Evolutionary conservation across 2,113 vertebrate genomes (phyloP).

Genomic region (Sylvia atricapilla): DNA sequence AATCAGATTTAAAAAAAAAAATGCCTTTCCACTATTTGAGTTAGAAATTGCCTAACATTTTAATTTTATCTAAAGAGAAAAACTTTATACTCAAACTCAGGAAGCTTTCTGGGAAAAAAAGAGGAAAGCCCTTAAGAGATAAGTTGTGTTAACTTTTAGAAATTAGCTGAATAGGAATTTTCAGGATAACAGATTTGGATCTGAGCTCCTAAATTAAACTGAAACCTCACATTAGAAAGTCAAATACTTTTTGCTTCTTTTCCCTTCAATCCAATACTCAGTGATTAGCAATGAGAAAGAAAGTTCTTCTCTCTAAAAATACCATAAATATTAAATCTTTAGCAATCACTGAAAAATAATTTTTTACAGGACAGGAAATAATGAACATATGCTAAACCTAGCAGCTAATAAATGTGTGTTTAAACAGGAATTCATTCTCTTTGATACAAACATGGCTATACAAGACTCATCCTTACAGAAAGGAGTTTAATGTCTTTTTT

Average conservation of each 20-base stretch:
- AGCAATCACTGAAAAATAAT: background rate
- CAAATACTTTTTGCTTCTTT: background rate
- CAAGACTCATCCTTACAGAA: background rate
- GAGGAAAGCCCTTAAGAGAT: background rate
- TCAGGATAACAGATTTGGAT: background rate
- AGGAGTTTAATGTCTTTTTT: background rate
- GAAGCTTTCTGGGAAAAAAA: background rate
- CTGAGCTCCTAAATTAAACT: background rate
- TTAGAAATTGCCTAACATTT: background rate
- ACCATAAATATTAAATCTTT: background rate
- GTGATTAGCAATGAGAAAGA: background rate
- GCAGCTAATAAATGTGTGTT: background rate
- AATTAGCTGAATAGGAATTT: background rate
- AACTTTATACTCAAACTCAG: background rate
- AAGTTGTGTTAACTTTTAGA: background rate
- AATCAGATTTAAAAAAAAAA: background rate
- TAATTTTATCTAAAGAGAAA: background rate
- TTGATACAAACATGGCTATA: background rate
- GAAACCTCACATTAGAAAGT: background rate
- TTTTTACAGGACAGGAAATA: background rate
- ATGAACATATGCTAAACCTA: background rate
- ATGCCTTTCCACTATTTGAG: rapidly evolving
- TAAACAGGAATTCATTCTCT: background rate
- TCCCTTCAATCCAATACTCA: background rate
- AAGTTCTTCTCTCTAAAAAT: background rate